Evolutionary conservation across 2,113 vertebrate species (phyloP).

Genomic region (Tenebrosternarchus preto): DNA sequence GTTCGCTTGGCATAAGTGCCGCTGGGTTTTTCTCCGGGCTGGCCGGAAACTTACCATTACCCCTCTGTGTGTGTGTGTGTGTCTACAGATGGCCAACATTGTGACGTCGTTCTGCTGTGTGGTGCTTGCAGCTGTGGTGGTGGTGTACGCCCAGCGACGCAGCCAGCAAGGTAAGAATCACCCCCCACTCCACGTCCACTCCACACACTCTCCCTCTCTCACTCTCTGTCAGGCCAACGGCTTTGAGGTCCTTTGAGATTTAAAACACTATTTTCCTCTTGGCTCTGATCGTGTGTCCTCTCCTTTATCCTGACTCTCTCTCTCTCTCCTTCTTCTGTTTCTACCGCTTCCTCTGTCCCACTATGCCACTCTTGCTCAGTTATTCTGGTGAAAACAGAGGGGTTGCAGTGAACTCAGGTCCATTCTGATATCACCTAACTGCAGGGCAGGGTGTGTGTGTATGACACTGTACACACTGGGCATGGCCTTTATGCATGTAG

Average conservation of each 20-base stretch:
- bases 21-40: constrained; percentile 58
- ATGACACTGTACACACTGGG: no score
- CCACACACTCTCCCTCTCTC: not conserved
- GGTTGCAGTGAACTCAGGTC: constrained; percentile 20
- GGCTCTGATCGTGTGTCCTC: not conserved
- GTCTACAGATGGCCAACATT: constrained; percentile 89
- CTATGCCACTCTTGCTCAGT: constrained; percentile 1
- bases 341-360: not conserved
- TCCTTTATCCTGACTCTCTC: not conserved
- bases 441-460: constrained; percentile 18
- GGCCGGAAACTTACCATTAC: constrained; percentile 61
- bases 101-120: constrained; percentile 89
- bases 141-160: constrained; percentile 90
- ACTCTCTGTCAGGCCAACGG: not conserved
- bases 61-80: constrained; percentile 66
- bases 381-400: constrained; percentile 24
- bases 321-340: not conserved
- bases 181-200: not conserved
- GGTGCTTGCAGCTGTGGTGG: constrained; percentile 84
- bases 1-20: constrained; percentile 58
- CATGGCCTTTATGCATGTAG: no score
- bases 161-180: constrained; percentile 87
- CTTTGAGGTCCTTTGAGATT: not conserved
- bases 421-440: constrained; percentile 41
- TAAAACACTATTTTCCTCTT: not conserved